Conservation (phyloP, 92 coral and sea anemone genomes). For the Parazoanthus swiftii region DNA sequence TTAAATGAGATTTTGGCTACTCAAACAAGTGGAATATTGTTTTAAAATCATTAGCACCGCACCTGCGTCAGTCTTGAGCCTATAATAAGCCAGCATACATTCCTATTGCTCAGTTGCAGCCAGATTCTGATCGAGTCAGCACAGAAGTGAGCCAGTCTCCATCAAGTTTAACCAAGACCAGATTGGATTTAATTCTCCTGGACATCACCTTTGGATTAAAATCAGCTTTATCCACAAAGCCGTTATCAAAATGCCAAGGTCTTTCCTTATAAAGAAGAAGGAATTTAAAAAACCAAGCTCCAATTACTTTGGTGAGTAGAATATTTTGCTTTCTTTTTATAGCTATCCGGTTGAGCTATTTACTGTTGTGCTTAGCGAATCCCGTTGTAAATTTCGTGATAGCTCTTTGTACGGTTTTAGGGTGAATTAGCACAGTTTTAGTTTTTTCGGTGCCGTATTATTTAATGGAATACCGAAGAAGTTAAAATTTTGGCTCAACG, state of each 20-base stretch:
- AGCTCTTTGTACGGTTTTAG: not conserved
- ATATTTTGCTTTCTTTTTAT: not conserved
- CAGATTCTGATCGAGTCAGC: constrained; percentile 22
- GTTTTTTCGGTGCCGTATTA: not conserved
- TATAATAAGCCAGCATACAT: constrained; percentile 29
- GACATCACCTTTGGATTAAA: not conserved
- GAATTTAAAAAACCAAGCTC: constrained; percentile 88
- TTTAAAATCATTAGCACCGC: constrained; percentile 36
- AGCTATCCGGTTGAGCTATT: not conserved
- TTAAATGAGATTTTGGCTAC: constrained; percentile 56
- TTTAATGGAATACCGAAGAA: not conserved
- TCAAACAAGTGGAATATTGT: constrained; percentile 86
- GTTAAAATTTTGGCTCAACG: not conserved
- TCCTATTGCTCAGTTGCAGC: constrained; percentile 41
- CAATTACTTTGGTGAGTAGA: constrained; percentile 84
- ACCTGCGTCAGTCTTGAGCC: constrained; percentile 33
- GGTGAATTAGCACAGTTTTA: not conserved
- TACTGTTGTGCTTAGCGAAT: not conserved
- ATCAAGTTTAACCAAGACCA: not conserved
- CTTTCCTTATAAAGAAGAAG: constrained; percentile 95
- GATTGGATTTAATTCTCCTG: not conserved
- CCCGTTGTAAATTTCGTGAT: not conserved
- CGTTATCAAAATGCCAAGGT: constrained; percentile 86
- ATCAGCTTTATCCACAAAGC: not conserved
- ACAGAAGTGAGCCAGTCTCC: constrained; percentile 18